Percentiles rank a stretch among this genome's conserved stretches.
These are phyloP conservation scores for Nomada goodeniana DNA, from an alignment of 2,888 invertebrate species.

Conservation along the genomic window DNA sequence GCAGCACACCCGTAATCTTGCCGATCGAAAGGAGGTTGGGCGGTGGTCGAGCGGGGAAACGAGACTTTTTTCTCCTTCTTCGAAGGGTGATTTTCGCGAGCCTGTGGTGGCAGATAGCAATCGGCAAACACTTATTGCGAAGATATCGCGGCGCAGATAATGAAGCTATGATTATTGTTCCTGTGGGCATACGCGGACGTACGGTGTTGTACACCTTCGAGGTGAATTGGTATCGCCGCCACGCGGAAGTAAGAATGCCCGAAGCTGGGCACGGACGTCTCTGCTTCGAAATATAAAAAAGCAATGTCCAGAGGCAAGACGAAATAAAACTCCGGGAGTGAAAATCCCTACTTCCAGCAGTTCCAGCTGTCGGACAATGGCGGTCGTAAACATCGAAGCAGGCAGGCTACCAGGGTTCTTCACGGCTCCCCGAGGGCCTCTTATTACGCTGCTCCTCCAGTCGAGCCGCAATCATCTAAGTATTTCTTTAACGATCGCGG, in stretches of 20 bases:
- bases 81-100: too few species aligned
- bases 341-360: constrained; percentile 78
- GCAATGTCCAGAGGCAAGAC: constrained; percentile 26
- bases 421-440: constrained; percentile 80
- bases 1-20: too few species aligned
- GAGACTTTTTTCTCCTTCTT: too few species aligned
- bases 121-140: too few species aligned
- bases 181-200: too few species aligned
- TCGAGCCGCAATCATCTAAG: constrained; percentile 81
- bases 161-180: too few species aligned
- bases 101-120: too few species aligned
- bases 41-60: too few species aligned
- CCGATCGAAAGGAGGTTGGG: too few species aligned
- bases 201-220: too few species aligned
- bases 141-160: too few species aligned
- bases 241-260: not conserved
- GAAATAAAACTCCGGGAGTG: constrained; percentile 48
- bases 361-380: constrained; percentile 75
- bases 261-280: not conserved
- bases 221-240: too few species aligned
- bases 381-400: constrained; percentile 82
- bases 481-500: constrained; percentile 78
- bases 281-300: constrained; percentile 11
- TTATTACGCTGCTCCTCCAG: constrained; percentile 81
- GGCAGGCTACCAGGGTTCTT: constrained; percentile 74